These are phyloP conservation scores for Oncorhynchus kisutch DNA, from an alignment of 2,113 vertebrate genomes.

Conservation along the genomic window DNA sequence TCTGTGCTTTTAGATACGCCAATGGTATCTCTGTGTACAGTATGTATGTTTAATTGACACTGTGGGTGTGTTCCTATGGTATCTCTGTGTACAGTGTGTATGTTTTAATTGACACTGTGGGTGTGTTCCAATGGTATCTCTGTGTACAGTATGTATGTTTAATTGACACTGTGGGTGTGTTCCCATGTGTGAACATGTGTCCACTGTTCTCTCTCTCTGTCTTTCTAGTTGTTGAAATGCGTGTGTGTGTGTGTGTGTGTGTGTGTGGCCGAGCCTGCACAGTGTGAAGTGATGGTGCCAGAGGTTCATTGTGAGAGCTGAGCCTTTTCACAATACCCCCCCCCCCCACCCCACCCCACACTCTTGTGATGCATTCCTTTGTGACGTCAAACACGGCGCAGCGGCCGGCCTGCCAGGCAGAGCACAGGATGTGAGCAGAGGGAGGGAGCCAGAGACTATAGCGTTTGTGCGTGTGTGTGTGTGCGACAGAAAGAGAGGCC, in stretches of 20 bases:
- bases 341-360: slow-evolving; percentile 49
- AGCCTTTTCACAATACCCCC: not conserved
- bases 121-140: too few relatives aligned
- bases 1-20: too few relatives aligned
- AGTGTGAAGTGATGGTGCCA: not conserved
- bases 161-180: too few relatives aligned
- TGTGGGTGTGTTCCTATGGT: too few relatives aligned
- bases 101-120: too few relatives aligned
- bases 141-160: too few relatives aligned
- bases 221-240: not conserved
- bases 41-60: too few relatives aligned
- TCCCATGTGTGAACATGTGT: too few relatives aligned
- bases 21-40: too few relatives aligned
- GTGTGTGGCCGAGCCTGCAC: not conserved
- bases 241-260: not conserved
- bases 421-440: slow-evolving; percentile 52
- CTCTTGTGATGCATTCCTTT: slow-evolving; percentile 67
- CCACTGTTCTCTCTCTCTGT: not conserved
- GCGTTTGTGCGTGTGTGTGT: slow-evolving; percentile 10
- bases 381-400: slow-evolving; percentile 57
- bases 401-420: slow-evolving; percentile 52
- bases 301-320: slow-evolving; percentile 27
- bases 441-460: slow-evolving; percentile 22
- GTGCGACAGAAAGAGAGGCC: too few relatives aligned
- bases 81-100: too few relatives aligned